phyloP scores from a whole-genome alignment of 2,888 invertebrate genomes.

The Drosophila neutralis region DNA sequence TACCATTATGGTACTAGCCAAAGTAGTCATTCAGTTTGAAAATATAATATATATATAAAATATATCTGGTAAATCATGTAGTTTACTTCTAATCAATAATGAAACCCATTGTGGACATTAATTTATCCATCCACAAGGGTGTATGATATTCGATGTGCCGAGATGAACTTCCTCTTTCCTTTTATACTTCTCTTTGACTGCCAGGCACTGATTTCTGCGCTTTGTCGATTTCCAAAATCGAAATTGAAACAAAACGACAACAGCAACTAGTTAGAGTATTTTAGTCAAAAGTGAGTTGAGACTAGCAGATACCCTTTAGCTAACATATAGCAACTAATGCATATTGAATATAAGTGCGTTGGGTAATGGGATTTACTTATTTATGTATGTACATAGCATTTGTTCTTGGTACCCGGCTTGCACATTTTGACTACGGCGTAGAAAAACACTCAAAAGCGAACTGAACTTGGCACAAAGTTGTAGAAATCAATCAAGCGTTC shows the following conservation, averaged over 20 bases:
- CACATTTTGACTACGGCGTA: not conserved
- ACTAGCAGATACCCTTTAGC: slow-evolving; percentile 1
- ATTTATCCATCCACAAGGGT: not conserved
- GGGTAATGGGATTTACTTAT: not conserved
- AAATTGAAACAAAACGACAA: slow-evolving; percentile 47
- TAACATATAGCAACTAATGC: not conserved
- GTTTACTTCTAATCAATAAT: not conserved
- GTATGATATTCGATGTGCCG: not conserved
- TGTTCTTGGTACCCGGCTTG: not conserved
- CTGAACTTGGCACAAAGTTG: slow-evolving; percentile 61
- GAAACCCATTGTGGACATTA: not conserved
- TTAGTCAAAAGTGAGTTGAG: not conserved
- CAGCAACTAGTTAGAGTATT: slow-evolving; percentile 4
- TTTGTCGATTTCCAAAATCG: slow-evolving; percentile 17
- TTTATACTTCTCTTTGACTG: not conserved
- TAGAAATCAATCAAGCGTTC: slow-evolving; percentile 71
- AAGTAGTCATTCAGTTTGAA: not conserved
- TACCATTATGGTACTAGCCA: not conserved
- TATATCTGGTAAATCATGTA: not conserved
- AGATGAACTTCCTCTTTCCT: not conserved
- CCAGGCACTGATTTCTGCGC: slow-evolving; percentile 30
- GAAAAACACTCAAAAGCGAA: slow-evolving; percentile 34
- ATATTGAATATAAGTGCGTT: not conserved
- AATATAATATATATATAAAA: not conserved
- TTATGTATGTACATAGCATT: not conserved